Evolutionary conservation across 2,888 invertebrate species (phyloP).

Genomic region (Tenthredo amoena): DNA sequence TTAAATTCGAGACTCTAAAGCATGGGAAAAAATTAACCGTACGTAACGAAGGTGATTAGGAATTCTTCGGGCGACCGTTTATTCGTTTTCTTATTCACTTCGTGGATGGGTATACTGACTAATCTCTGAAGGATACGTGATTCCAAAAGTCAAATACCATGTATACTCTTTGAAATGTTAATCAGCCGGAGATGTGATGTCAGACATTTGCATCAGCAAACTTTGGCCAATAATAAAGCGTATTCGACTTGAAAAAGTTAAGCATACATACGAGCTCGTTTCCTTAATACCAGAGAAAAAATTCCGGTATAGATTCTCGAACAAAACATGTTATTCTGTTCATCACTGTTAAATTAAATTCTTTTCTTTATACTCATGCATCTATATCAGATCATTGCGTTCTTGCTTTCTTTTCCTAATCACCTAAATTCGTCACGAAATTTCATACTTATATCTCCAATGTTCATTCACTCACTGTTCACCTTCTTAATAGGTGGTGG

Average conservation of each 20-base stretch:
- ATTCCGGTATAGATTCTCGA: not conserved
- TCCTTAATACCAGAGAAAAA: not conserved
- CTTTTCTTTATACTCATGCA: too few species aligned
- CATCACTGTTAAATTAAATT: too few species aligned
- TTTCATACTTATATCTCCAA: not conserved
- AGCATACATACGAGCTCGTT: not conserved
- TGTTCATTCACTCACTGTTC: constrained; percentile 43
- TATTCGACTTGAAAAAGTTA: not conserved
- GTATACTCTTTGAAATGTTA: not conserved
- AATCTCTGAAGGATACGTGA: not conserved
- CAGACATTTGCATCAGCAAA: not conserved
- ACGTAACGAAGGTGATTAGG: not conserved
- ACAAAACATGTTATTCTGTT: not conserved
- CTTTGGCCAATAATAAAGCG: not conserved
- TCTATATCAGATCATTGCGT: not conserved
- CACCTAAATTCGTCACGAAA: not conserved
- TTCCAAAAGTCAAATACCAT: not conserved
- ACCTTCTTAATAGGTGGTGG: constrained; percentile 84
- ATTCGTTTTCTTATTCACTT: not conserved
- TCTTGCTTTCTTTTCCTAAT: not conserved
- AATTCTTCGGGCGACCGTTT: not conserved
- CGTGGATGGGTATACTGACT: too few species aligned
- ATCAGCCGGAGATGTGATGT: not conserved
- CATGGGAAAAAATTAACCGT: not conserved
- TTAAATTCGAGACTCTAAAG: not conserved